These are phyloP conservation scores for Manis pentadactyla DNA, from an alignment of 2,797 vertebrate species.

Conservation along the genomic window DNA sequence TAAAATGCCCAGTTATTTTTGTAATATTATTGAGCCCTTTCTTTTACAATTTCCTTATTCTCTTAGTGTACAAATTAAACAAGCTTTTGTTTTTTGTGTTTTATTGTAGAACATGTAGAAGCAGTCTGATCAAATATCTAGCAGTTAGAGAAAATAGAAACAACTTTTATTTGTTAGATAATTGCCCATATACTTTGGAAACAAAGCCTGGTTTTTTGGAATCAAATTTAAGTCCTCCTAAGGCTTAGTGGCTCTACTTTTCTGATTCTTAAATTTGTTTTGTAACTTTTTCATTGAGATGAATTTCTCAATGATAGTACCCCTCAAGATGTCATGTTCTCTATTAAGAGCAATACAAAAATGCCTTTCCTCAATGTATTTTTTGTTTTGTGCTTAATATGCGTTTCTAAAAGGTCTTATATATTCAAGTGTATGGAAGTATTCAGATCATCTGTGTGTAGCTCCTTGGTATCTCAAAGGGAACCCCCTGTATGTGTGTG, in stretches of 20 bases:
- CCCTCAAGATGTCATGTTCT: neutral
- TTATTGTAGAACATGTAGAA: neutral
- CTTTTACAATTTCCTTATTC: neutral
- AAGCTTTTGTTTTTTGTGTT: neutral
- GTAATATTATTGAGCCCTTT: neutral
- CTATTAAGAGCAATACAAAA: neutral
- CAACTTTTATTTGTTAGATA: neutral
- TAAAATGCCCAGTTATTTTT: neutral
- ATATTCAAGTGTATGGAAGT: neutral
- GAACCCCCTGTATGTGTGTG: neutral
- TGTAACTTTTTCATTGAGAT: neutral
- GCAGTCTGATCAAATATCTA: neutral
- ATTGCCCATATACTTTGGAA: neutral
- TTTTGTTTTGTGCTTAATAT: neutral
- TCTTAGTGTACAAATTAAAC: neutral
- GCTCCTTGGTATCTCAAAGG: neutral
- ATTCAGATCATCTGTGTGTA: neutral
- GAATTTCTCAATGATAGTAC: neutral
- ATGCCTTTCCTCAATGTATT: neutral
- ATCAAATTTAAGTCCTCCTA: neutral
- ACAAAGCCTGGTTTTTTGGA: neutral
- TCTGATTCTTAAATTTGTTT: constrained; percentile 14
- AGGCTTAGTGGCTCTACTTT: neutral
- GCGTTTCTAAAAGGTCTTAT: neutral
- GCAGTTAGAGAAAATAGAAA: neutral